Conservation (phyloP, 2,113 vertebrate species). For the Halichoerus grypus region DNA sequence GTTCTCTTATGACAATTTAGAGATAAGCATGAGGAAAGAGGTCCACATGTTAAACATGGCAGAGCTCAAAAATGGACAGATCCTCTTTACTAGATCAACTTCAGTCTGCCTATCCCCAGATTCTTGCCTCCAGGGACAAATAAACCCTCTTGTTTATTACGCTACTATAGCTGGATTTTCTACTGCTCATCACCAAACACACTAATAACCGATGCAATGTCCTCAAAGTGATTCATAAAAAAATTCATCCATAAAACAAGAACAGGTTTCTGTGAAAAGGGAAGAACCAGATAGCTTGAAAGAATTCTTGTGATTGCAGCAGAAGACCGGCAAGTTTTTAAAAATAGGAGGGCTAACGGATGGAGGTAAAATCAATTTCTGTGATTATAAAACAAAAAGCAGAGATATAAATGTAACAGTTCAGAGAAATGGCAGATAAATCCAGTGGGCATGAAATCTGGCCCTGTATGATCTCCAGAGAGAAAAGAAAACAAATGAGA, state of each 20-base stretch:
- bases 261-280: constrained; percentile 21
- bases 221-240: neutral
- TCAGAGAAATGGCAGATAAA: neutral
- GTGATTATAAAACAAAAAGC: neutral
- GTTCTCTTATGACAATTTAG: neutral
- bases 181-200: neutral
- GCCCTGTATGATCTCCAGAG: neutral
- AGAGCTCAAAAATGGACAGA: neutral
- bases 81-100: neutral
- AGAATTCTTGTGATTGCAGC: neutral
- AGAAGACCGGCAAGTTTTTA: neutral
- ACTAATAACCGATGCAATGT: neutral
- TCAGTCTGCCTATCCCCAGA: neutral
- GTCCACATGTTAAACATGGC: neutral
- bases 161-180: neutral
- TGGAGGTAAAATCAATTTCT: neutral
- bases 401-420: neutral
- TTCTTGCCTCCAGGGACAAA: neutral
- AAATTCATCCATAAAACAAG: constrained; percentile 19
- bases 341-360: neutral
- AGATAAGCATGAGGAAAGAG: neutral
- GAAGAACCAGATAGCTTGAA: neutral
- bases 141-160: neutral
- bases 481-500: neutral
- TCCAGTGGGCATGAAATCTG: neutral